phyloP scores from a whole-genome alignment of 2,888 invertebrate genomes.

The Arrhopalites spinosus region DNA sequence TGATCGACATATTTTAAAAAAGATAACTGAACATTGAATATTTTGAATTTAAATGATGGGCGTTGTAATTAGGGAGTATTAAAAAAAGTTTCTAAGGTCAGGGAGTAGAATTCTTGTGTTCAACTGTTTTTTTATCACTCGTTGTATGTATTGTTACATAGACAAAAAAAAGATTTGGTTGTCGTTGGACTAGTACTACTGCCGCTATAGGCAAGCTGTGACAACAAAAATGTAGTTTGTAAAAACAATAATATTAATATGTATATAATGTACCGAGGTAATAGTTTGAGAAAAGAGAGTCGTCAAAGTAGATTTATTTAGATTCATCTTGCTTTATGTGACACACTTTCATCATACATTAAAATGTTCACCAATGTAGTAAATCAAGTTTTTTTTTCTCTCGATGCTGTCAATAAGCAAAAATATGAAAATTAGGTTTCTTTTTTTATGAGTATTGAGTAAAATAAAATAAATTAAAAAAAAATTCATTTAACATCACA shows the following conservation, averaged over 20 bases:
- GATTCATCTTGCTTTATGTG: background rate
- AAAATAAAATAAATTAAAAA: too few species aligned
- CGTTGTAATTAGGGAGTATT: slow-evolving; percentile 10
- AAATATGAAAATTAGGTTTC: slow-evolving; percentile 13
- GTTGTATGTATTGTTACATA: background rate
- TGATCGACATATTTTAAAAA: background rate
- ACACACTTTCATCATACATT: background rate
- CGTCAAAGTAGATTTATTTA: too few species aligned
- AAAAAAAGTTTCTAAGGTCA: slow-evolving; percentile 2
- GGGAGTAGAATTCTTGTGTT: background rate
- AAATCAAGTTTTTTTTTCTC: slow-evolving; percentile 6
- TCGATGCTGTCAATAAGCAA: too few species aligned
- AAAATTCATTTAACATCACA: too few species aligned
- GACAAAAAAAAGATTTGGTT: too few species aligned
- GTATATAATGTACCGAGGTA: background rate
- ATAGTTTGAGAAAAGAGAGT: too few species aligned
- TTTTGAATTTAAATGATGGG: background rate
- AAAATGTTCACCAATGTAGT: background rate
- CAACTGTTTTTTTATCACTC: background rate
- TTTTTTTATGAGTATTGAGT: background rate
- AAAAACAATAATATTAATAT: background rate
- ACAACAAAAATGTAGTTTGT: background rate
- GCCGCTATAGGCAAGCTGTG: background rate
- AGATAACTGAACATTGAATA: background rate
- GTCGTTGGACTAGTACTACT: too few species aligned